A percentile compares a stretch with the other conserved stretches of the same genome.
Evolutionary conservation across 2,113 vertebrate species (phyloP).

Genomic region (Mystacornis crossleyi): DNA sequence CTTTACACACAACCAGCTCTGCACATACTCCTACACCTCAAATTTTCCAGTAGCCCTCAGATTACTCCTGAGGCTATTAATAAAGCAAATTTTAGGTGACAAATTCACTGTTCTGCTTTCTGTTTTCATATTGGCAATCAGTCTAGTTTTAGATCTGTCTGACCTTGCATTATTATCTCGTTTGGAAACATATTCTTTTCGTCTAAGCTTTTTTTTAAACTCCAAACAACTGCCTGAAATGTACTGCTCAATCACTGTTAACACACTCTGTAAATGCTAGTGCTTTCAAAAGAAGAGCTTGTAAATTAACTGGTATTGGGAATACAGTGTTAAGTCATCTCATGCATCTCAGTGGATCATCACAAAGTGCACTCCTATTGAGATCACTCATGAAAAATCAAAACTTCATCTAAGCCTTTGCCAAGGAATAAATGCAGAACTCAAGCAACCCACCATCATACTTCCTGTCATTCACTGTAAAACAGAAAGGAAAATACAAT

Average conservation of each 20-base stretch:
- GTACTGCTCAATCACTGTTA: not conserved
- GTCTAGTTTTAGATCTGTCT: not conserved
- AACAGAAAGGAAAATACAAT: not conserved
- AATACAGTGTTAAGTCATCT: not conserved
- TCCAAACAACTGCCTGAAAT: not conserved
- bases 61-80: not conserved
- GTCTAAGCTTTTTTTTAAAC: not conserved
- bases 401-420: not conserved
- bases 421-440: not conserved
- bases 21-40: not conserved
- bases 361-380: not conserved
- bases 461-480: not conserved
- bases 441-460: not conserved
- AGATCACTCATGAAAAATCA: not conserved
- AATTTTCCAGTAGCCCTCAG: not conserved
- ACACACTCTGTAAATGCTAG: not conserved
- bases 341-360: not conserved
- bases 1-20: not conserved
- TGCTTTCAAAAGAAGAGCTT: not conserved
- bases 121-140: not conserved
- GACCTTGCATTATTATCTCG: not conserved
- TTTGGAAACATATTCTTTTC: not conserved
- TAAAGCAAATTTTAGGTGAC: not conserved
- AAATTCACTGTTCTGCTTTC: not conserved
- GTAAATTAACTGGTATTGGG: not conserved